Percentiles rank a stretch among this genome's conserved stretches.
These are phyloP conservation scores for Triplophysa yarkandensis DNA, from an alignment of 2,797 vertebrate genomes.

Conservation along the genomic window DNA sequence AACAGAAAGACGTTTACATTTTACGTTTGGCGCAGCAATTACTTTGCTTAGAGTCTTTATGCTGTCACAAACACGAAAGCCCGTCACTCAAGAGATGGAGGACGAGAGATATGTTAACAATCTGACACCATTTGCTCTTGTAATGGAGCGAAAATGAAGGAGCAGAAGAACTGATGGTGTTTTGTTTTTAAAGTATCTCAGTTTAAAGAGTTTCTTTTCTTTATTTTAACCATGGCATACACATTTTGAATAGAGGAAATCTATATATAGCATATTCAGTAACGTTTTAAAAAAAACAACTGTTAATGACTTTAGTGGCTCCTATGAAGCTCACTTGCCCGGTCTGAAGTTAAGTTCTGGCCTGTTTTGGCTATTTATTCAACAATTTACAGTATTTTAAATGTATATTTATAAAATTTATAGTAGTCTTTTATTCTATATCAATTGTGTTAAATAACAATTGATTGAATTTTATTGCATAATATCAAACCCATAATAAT, in stretches of 20 bases:
- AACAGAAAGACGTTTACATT: constrained; percentile 80
- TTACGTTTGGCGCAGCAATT: constrained; percentile 86
- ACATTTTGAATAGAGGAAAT: neutral
- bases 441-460: too few relatives aligned
- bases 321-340: too few relatives aligned
- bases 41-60: constrained; percentile 85
- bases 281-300: too few relatives aligned
- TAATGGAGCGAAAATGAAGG: constrained; percentile 56
- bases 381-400: too few relatives aligned
- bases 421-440: too few relatives aligned
- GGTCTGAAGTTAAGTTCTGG: too few relatives aligned
- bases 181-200: constrained; percentile 78
- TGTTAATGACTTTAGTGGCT: too few relatives aligned
- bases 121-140: constrained; percentile 80
- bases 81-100: constrained; percentile 81
- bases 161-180: constrained; percentile 73
- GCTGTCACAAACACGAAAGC: constrained; percentile 88
- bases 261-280: neutral
- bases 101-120: constrained; percentile 81
- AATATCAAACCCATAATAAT: too few relatives aligned
- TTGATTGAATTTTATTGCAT: too few relatives aligned
- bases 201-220: constrained; percentile 74
- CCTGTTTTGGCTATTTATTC: too few relatives aligned
- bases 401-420: too few relatives aligned
- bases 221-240: neutral